Evolutionary conservation across 2,113 vertebrate genomes (phyloP).

Genomic region (Nothocercus nigrocapillus): DNA sequence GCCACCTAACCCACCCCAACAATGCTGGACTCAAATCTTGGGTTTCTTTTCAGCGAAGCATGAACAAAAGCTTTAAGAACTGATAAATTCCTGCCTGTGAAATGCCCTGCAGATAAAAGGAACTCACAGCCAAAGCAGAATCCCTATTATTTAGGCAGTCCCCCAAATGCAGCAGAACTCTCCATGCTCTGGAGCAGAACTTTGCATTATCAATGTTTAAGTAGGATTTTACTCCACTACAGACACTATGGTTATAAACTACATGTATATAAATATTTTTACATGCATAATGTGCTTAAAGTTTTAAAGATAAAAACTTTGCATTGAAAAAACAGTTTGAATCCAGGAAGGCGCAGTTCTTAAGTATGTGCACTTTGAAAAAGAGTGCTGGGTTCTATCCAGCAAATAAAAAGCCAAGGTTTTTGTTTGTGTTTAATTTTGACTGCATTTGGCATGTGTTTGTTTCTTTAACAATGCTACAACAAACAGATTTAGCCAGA

Average conservation of each 20-base stretch:
- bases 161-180: not conserved
- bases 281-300: not conserved
- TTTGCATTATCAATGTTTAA: not conserved
- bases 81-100: not conserved
- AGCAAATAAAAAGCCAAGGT: constrained; percentile 62
- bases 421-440: constrained; percentile 68
- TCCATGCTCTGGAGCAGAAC: not conserved
- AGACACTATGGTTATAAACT: not conserved
- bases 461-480: constrained; percentile 73
- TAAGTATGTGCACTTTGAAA: constrained; percentile 46
- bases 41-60: not conserved
- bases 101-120: not conserved
- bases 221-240: not conserved
- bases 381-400: constrained; percentile 48
- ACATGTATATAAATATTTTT: not conserved
- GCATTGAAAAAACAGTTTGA: not conserved
- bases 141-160: not conserved
- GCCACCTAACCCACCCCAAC: not conserved
- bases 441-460: constrained; percentile 59
- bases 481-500: constrained; percentile 78
- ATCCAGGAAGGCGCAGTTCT: not conserved
- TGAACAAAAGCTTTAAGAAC: not conserved
- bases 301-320: not conserved
- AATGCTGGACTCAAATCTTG: not conserved
- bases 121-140: not conserved